Evolutionary conservation across 2,888 invertebrate species (phyloP).

Genomic region (Pyrrhia umbra): DNA sequence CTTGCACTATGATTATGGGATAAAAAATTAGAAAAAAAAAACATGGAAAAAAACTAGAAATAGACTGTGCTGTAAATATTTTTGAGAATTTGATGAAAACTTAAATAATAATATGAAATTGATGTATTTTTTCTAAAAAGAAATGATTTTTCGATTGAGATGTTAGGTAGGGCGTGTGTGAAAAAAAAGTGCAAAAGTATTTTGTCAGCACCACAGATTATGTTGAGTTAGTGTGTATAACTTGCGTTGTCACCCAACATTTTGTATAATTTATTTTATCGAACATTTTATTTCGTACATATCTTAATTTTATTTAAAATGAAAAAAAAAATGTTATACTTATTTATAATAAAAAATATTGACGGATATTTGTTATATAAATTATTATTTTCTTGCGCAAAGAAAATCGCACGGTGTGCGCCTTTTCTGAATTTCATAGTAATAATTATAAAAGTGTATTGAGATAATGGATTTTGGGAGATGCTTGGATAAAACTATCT

Average conservation of each 20-base stretch:
- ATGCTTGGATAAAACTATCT: constrained; percentile 52
- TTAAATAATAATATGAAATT: constrained; percentile 66
- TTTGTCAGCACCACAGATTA: constrained; percentile 73
- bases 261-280: constrained; percentile 54
- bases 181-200: constrained; percentile 70
- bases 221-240: constrained; percentile 44
- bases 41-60: constrained; percentile 66
- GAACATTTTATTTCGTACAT: constrained; percentile 57
- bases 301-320: constrained; percentile 47
- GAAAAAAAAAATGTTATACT: constrained; percentile 34
- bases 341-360: constrained; percentile 52
- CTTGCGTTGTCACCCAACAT: constrained; percentile 46
- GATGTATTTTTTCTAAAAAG: constrained; percentile 79
- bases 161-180: constrained; percentile 68
- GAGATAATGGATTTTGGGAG: constrained; percentile 57
- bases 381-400: constrained; percentile 37
- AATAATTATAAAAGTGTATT: constrained; percentile 42
- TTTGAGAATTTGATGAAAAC: constrained; percentile 68
- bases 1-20: constrained; percentile 56
- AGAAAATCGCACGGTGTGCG: constrained; percentile 30
- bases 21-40: constrained; percentile 62
- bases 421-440: constrained; percentile 45
- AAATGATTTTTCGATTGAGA: constrained; percentile 69
- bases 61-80: constrained; percentile 80
- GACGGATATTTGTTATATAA: constrained; percentile 52